These are phyloP conservation scores for Notothenia coriiceps DNA, from an alignment of 2,113 vertebrate species.

Conservation along the genomic window DNA sequence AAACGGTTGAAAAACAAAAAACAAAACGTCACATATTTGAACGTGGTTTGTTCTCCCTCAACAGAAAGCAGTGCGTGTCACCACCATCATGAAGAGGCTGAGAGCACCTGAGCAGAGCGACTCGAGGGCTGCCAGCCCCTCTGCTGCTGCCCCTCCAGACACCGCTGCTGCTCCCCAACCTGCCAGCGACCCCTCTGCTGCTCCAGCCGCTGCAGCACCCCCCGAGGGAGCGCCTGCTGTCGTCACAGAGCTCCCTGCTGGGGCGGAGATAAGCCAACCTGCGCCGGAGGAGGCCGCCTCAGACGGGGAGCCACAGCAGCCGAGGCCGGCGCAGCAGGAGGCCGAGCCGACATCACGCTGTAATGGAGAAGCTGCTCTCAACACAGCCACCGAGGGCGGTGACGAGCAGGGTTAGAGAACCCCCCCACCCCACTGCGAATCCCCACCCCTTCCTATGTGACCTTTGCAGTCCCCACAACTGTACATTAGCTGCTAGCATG, in stretches of 20 bases:
- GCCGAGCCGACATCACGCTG: conserved; percentile 81
- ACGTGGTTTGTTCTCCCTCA: conserved; percentile 15
- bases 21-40: background rate
- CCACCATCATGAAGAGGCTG: conserved; percentile 97
- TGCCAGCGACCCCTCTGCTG: conserved; percentile 46
- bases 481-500: conserved; percentile 91
- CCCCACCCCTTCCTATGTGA: conserved; percentile 4
- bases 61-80: conserved; percentile 98
- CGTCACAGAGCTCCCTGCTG: conserved; percentile 51
- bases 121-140: conserved; percentile 52
- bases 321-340: conserved; percentile 64
- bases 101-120: conserved; percentile 89
- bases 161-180: conserved; percentile 55
- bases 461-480: conserved; percentile 61
- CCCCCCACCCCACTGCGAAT: too few relatives aligned
- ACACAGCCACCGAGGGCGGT: conserved; percentile 70
- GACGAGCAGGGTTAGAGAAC: conserved; percentile 87
- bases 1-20: too few relatives aligned
- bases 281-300: conserved; percentile 41
- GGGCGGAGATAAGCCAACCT: conserved; percentile 61
- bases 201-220: conserved; percentile 44
- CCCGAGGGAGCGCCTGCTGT: conserved; percentile 30
- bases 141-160: conserved; percentile 60
- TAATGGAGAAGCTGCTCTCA: conserved; percentile 84
- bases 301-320: conserved; percentile 69